Evolutionary conservation across 1,140 invertebrate genomes (phyloP).

Genomic region (Lucilia cuprina): DNA sequence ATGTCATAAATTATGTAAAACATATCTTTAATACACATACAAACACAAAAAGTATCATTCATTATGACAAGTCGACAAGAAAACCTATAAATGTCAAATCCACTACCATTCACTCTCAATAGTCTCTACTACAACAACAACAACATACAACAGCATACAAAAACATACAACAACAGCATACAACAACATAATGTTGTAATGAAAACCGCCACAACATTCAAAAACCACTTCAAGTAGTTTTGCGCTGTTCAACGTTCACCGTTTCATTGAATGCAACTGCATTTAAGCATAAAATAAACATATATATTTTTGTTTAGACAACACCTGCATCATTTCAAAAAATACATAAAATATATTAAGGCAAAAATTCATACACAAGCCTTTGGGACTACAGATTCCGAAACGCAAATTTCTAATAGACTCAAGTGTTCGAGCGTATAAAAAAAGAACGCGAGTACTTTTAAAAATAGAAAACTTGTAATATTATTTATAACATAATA

Average conservation of each 20-base stretch:
- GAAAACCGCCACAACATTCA: background rate
- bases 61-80: constrained; percentile 25
- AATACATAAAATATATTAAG: background rate
- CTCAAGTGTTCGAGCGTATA: no score
- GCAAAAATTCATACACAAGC: no score
- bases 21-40: background rate
- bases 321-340: constrained; percentile 22
- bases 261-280: background rate
- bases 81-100: constrained; percentile 27
- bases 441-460: no score
- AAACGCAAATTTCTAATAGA: no score
- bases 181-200: background rate
- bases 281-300: background rate
- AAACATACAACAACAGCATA: no score
- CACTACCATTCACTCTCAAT: background rate
- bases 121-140: no score
- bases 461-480: no score
- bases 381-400: no score
- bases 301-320: constrained; percentile 7
- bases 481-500: no score
- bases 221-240: constrained; percentile 1
- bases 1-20: constrained; percentile 3
- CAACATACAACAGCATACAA: no score
- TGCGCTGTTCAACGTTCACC: background rate
- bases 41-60: background rate